Evolutionary conservation across 2,113 vertebrate species (phyloP).

Genomic region (Gallinago media): DNA sequence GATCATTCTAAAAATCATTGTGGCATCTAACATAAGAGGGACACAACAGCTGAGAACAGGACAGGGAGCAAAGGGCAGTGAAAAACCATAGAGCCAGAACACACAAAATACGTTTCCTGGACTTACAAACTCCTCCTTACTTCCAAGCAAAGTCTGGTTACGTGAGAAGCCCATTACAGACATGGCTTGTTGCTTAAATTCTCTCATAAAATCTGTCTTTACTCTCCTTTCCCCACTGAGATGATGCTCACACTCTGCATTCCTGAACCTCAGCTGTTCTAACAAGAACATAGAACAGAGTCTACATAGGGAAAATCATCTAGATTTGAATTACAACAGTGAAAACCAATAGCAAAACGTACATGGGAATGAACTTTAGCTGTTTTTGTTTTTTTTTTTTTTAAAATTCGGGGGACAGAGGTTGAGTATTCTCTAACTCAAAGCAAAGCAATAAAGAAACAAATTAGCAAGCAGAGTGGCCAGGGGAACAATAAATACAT

Average conservation of each 20-base stretch:
- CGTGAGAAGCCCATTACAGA: background rate
- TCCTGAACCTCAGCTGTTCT: background rate
- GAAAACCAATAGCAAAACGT: background rate
- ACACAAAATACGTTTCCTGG: background rate
- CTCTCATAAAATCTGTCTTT: background rate
- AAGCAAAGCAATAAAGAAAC: slow-evolving; percentile 45
- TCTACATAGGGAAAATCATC: background rate
- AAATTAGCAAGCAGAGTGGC: slow-evolving; percentile 31
- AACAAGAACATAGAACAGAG: background rate
- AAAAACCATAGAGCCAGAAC: background rate
- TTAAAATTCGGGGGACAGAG: background rate
- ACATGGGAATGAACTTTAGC: background rate
- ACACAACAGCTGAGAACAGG: background rate
- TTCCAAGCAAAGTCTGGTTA: background rate
- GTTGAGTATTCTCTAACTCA: background rate
- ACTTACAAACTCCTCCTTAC: background rate
- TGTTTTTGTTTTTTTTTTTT: background rate
- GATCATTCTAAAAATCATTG: background rate
- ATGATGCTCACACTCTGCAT: background rate
- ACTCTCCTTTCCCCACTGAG: background rate
- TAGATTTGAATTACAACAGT: background rate
- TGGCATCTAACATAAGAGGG: background rate
- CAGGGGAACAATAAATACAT: background rate
- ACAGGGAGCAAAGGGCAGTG: background rate
- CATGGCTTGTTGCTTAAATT: background rate